Evolutionary conservation across 2,797 vertebrate species (phyloP), one percentile per base, ranked within the genome.

Genomic region (Scolopax bukidnonensis): DNA sequence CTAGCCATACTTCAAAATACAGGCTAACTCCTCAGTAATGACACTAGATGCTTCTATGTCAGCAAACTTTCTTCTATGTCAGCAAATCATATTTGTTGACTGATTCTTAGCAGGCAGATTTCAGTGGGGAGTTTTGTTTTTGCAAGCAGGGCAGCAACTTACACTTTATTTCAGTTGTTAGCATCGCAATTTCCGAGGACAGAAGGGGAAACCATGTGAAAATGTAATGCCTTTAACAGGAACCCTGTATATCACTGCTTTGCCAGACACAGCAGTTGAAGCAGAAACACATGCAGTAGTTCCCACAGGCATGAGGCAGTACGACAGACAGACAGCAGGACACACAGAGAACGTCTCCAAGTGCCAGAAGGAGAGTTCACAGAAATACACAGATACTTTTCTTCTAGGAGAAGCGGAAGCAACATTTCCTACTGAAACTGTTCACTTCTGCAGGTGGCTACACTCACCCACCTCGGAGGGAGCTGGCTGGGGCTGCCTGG

Each of bases 321-420:
- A 61, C 0, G 1, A 57, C 77, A 84, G 20, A 63, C 6, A 18
- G 30, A 64, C 20, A 65, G 41, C 0, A 40, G 25, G 54, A 69
- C 19, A 25, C 5, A 50, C 56, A 9, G 3, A 9, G 5, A 81
- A 71, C 8, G 27, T 20, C 56, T 83, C 54, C 61, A 48, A 30
- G 25, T 7, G 8, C 16, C 4, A 38, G 79, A 74, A 88, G 16
- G 15, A 70, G 17, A 78, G 45, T 23, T 24, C 64, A 54, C 6
- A 80, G 68, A 92, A 79, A 77, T 1, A 7, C 43, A 61, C 15
- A 38, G 11, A 6, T 80, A 36, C 25, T 88, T 43, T 73, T 76
- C 40, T 40, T 70, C 18, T 18, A 64, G 38, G 61, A 89, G 48
- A 81, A 79, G 40, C 18, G 59, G 56, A 67, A 86, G 64, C 30